phyloP scores from a whole-genome alignment of 2,797 vertebrate species.

The Triplophysa bombifrons region DNA sequence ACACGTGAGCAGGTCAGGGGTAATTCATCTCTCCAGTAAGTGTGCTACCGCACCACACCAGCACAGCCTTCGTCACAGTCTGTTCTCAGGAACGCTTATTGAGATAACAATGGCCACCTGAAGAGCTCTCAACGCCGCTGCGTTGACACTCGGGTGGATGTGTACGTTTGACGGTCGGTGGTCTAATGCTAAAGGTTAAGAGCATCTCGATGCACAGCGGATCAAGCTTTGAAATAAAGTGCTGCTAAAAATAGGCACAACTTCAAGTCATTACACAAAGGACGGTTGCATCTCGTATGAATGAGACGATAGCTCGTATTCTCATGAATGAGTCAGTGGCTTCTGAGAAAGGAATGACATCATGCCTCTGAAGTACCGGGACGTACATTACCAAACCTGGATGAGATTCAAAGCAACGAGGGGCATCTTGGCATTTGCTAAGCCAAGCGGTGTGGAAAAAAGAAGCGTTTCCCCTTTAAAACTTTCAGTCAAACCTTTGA shows the following conservation, averaged over 20 bases:
- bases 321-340: conserved; percentile 21
- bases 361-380: conserved; percentile 5
- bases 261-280: conserved; percentile 17
- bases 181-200: not conserved
- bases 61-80: no score
- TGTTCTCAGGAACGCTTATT: not conserved
- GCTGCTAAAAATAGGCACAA: not conserved
- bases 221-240: conserved; percentile 23
- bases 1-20: conserved; percentile 44
- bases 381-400: conserved; percentile 28
- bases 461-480: not conserved
- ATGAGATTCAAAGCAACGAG: conserved; percentile 21
- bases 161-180: not conserved
- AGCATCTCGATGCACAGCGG: not conserved
- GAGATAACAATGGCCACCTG: not conserved
- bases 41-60: not conserved
- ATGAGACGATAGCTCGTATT: not conserved
- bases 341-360: conserved; percentile 24
- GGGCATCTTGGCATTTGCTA: conserved; percentile 24
- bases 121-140: not conserved
- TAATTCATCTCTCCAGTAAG: conserved; percentile 51
- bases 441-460: conserved; percentile 19
- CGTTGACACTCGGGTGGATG: not conserved
- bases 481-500: not conserved
- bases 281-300: conserved; percentile 4